Evolutionary conservation across 1,140 invertebrate species (phyloP), one percentile per base, ranked within the genome.

Genomic region (Lerema accius): DNA sequence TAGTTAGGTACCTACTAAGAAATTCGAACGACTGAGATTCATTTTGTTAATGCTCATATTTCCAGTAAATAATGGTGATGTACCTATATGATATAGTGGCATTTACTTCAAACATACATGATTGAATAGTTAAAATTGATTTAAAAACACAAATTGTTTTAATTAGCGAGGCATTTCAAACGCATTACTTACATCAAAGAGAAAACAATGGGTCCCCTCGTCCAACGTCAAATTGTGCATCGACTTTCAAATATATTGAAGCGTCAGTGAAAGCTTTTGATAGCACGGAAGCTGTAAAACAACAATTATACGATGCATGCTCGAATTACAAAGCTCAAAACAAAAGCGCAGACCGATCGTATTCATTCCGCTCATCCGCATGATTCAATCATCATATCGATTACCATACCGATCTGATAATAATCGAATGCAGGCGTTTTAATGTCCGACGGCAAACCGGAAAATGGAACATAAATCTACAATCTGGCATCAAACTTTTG

Each of bases 381-480:
- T 71, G 76, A 86, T 82, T 79, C 69, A 81, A 86, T 82, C 78
- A 84, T 68, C 60, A 45, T 51, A 69, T 70, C 65, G 73, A 82
- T 82, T 80, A 71, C 69, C 66, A 76, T 76, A 72, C 67, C 53
- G 59, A 74, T 69, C 67, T 73, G 69, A 79, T 77, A 80, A 78
- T 73, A 80, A 71, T 78, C 67, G 63, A 69, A 72, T 76, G 67
- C 66, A 69, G 59, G 69, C 71, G 60, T 73, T 82, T 82, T 81
- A 82, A 82, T 82, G 71, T 76, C 63, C 49, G 51, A 71, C 42
- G 70, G 62, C 64, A 72, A 69, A 73, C 71, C 73, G 76, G 76
- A 82, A 84, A 78, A 82, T 73, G 68, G 71, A 59, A 62, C 73
- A 80, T 87, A 87, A 87, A 87, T 87, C 80, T 56, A 64, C 69